Percentiles rank a stretch among this genome's conserved stretches.
Conservation (phyloP, 2,888 invertebrate genomes). For the Electrophaes corylata region DNA sequence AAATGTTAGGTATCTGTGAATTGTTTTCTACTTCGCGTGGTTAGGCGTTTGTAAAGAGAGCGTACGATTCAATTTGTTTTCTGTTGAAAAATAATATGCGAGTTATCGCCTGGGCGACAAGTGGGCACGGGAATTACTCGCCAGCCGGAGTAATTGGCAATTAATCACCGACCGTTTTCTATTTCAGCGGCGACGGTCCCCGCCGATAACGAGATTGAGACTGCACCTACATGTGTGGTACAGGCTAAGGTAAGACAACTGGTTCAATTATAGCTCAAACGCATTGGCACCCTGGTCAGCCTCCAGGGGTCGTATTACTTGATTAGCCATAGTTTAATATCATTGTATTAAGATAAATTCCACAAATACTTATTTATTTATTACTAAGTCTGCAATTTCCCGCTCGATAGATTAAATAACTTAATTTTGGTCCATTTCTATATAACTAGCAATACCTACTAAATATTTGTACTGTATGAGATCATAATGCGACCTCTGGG, state of each 20-base stretch:
- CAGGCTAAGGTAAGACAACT: constrained; percentile 19
- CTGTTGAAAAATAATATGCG: constrained; percentile 64
- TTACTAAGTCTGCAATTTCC: too few species aligned
- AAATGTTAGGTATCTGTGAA: too few species aligned
- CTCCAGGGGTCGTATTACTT: too few species aligned
- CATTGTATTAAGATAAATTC: too few species aligned
- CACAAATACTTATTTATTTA: too few species aligned
- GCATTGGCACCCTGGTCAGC: too few species aligned
- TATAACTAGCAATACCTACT: too few species aligned
- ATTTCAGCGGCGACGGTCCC: constrained; percentile 67
- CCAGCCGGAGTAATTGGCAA: constrained; percentile 80
- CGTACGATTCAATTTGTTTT: constrained; percentile 56
- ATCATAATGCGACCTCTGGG: too few species aligned
- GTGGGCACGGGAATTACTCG: constrained; percentile 75
- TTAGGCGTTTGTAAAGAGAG: constrained; percentile 2
- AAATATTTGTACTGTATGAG: too few species aligned
- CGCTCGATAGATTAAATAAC: too few species aligned
- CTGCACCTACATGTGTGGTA: constrained; percentile 50
- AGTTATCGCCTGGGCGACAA: constrained; percentile 66
- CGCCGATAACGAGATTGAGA: constrained; percentile 66
- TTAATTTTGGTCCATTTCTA: too few species aligned
- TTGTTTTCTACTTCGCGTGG: neutral
- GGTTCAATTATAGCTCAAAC: neutral
- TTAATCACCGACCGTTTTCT: constrained; percentile 82
- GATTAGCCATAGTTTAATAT: too few species aligned